Evolutionary conservation across 2,113 vertebrate species (phyloP).

Genomic region (Ciconia stormi): DNA sequence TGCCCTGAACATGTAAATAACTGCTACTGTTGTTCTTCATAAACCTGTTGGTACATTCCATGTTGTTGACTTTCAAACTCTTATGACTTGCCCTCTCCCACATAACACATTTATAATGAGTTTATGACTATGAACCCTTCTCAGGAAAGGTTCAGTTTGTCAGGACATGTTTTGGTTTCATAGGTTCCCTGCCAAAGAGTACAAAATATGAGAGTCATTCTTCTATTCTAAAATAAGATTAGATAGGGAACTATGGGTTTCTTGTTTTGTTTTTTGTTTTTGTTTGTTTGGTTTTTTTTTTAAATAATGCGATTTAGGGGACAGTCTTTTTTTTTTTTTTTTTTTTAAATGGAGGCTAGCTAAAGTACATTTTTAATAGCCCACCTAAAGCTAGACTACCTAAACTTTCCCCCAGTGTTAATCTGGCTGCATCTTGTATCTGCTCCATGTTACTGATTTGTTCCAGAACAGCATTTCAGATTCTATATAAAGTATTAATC

Average conservation of each 20-base stretch:
- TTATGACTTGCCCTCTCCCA: neutral
- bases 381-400: neutral
- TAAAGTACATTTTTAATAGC: neutral
- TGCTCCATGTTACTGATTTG: neutral
- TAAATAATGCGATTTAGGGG: neutral
- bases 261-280: neutral
- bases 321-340: neutral
- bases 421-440: neutral
- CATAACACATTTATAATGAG: neutral
- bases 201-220: neutral
- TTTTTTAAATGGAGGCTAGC: neutral
- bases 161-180: conserved; percentile 7
- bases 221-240: neutral
- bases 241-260: neutral
- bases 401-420: neutral
- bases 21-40: neutral
- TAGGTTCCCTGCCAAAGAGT: conserved; percentile 31
- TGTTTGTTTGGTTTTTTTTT: neutral
- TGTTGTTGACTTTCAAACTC: neutral
- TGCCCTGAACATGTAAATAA: conserved; percentile 54
- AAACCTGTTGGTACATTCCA: conserved; percentile 42
- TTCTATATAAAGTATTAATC: neutral
- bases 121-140: neutral
- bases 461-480: neutral
- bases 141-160: conserved; percentile 14